Evolutionary conservation across 2,113 vertebrate genomes (phyloP).

Genomic region (Rhodinocichla rosea): DNA sequence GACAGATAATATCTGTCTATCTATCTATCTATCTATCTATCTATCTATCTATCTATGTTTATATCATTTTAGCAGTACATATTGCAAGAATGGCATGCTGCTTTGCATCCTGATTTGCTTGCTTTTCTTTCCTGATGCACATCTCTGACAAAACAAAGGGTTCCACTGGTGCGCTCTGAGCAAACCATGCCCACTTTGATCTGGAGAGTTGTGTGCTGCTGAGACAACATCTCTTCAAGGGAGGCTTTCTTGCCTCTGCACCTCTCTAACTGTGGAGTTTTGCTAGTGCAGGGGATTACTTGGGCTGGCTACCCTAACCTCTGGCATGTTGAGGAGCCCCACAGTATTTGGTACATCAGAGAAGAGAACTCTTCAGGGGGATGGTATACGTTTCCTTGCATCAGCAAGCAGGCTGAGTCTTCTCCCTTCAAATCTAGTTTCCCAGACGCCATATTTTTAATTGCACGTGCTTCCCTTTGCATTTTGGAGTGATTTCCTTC

Average conservation of each 20-base stretch:
- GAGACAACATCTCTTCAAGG: neutral
- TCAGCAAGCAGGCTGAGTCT: neutral
- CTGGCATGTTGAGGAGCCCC: neutral
- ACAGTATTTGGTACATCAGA: neutral
- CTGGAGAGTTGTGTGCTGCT: neutral
- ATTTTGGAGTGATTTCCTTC: neutral
- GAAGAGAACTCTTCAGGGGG: neutral
- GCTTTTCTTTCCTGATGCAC: neutral
- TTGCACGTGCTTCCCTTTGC: neutral
- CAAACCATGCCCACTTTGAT: accelerated
- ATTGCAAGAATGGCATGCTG: neutral
- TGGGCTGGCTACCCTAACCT: neutral
- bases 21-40: neutral
- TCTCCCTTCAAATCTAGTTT: neutral
- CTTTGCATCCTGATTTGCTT: neutral
- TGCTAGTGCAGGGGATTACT: neutral
- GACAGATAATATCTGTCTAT: neutral
- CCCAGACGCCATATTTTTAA: neutral
- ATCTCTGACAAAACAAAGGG: neutral
- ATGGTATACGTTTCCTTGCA: neutral
- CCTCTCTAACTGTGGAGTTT: neutral
- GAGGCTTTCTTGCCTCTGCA: neutral
- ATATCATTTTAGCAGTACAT: neutral
- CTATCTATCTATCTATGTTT: neutral
- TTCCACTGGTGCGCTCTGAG: accelerated